Conservation (phyloP, 2,797 vertebrate genomes). For the Nyctalus aviator region DNA sequence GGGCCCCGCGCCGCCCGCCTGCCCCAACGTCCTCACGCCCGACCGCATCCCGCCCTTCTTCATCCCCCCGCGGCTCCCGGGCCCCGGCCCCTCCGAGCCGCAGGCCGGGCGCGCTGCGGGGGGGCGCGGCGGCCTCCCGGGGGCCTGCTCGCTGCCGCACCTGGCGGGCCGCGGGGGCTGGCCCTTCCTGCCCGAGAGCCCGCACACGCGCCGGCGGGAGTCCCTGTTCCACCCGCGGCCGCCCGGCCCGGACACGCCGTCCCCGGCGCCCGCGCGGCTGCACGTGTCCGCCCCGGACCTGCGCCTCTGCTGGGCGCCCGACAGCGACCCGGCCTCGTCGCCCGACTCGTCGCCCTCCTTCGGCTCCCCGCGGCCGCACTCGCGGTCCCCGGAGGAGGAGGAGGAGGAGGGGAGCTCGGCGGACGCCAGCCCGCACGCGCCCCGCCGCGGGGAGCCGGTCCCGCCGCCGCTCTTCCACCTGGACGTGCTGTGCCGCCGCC, state of each 20-base stretch:
- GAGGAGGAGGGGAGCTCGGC: not conserved
- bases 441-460: not conserved
- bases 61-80: conserved; percentile 83
- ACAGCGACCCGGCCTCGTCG: conserved; percentile 77
- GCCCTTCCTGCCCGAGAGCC: conserved; percentile 83
- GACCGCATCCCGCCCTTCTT: conserved; percentile 85
- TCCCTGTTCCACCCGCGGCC: conserved; percentile 80
- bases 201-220: conserved; percentile 84
- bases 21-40: conserved; percentile 85
- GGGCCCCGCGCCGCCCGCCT: not conserved
- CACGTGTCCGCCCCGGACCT: conserved; percentile 74
- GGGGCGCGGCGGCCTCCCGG: not conserved
- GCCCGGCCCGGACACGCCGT: not conserved
- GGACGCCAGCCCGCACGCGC: not conserved
- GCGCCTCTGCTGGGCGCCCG: conserved; percentile 57
- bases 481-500: conserved; percentile 77
- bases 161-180: conserved; percentile 73
- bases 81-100: conserved; percentile 86
- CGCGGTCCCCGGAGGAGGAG: conserved; percentile 17
- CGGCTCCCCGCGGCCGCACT: not conserved
- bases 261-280: not conserved
- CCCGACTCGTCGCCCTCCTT: conserved; percentile 75
- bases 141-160: conserved; percentile 69
- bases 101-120: conserved; percentile 42
- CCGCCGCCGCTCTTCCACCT: conserved; percentile 81